Conservation (phyloP, 2,888 invertebrate species). For the Crioceris asparagi region DNA sequence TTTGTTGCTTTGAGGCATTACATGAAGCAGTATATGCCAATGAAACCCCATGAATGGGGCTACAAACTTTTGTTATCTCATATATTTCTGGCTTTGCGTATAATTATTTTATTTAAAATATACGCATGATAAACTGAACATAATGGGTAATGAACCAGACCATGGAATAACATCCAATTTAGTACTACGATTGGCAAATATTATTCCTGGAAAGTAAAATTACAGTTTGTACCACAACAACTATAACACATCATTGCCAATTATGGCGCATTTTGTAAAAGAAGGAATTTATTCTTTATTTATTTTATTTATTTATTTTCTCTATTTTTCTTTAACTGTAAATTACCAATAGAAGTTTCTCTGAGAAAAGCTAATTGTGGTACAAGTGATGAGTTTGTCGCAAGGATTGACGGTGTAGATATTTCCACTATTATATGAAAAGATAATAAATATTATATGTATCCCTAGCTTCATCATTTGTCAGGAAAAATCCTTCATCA, state of each 20-base stretch:
- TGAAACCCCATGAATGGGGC: slow-evolving; percentile 1
- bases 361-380: not conserved
- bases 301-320: no score
- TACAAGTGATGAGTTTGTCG: no score
- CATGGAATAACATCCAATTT: not conserved
- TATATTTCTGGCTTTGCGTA: no score
- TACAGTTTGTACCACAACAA: no score
- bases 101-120: not conserved
- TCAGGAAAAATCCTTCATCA: slow-evolving; percentile 5
- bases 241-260: no score
- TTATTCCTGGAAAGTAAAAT: no score
- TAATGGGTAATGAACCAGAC: not conserved
- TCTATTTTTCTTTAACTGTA: no score
- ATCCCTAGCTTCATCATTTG: slow-evolving; percentile 8
- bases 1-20: not conserved
- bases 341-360: not conserved
- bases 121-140: not conserved
- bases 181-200: not conserved
- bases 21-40: slow-evolving; percentile 1
- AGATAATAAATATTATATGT: slow-evolving; percentile 9
- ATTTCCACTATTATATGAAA: slow-evolving; percentile 7
- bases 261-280: no score
- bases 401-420: not conserved
- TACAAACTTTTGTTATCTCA: not conserved
- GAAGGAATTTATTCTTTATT: no score